A percentile compares a stretch with the other conserved stretches of the same genome.
Evolutionary conservation across 2,888 invertebrate species (phyloP).

Genomic region (Euplagia quadripunctaria): DNA sequence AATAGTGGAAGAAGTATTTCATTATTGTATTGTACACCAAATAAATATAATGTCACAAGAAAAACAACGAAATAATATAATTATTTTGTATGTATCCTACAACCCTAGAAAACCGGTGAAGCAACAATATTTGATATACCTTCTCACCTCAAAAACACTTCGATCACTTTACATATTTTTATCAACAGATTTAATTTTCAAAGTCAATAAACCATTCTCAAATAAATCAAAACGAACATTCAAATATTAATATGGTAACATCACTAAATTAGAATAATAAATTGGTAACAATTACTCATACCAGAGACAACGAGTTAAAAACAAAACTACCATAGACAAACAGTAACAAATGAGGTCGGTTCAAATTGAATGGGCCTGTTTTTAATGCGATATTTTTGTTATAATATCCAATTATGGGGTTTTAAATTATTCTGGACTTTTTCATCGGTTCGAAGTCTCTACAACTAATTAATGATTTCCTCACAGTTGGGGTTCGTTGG

Average conservation of each 20-base stretch:
- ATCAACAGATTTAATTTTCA: background rate
- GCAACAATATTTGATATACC: background rate
- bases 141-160: background rate
- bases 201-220: slow-evolving; percentile 23
- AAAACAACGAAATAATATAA: background rate
- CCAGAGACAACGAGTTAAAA: slow-evolving; percentile 56
- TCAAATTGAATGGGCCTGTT: slow-evolving; percentile 77
- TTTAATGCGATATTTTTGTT: slow-evolving; percentile 80
- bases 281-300: slow-evolving; percentile 66
- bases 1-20: background rate
- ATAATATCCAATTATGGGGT: slow-evolving; percentile 83
- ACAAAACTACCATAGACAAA: slow-evolving; percentile 69
- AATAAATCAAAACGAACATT: slow-evolving; percentile 67
- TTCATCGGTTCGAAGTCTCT: slow-evolving; percentile 75
- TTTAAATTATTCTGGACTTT: slow-evolving; percentile 75
- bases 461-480: slow-evolving; percentile 84
- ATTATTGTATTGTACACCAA: background rate
- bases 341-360: slow-evolving; percentile 77
- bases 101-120: background rate
- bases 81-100: background rate
- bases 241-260: slow-evolving; percentile 65
- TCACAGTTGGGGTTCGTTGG: slow-evolving; percentile 70
- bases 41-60: background rate
- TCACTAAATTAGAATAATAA: slow-evolving; percentile 79
- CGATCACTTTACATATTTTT: slow-evolving; percentile 5